Evolutionary conservation across 2,797 vertebrate species (phyloP).

Genomic region (Hemitrygon akajei): DNA sequence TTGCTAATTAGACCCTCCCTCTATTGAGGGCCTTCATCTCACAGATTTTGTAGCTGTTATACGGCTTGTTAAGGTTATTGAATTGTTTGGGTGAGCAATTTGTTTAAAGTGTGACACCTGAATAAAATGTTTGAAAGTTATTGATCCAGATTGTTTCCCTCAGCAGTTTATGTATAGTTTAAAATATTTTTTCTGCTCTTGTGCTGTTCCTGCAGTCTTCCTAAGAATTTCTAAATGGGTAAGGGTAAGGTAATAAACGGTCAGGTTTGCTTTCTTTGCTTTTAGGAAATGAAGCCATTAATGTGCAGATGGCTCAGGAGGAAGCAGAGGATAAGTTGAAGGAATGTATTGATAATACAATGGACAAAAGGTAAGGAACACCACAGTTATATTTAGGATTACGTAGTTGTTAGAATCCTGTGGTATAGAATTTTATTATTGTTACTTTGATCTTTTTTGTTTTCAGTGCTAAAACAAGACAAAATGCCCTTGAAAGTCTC

Average conservation of each 20-base stretch:
- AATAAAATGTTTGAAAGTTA: too few relatives aligned
- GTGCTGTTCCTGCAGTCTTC: neutral
- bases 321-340: constrained; percentile 84
- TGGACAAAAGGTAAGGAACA: constrained; percentile 74
- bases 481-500: constrained; percentile 72
- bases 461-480: constrained; percentile 66
- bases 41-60: neutral
- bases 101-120: too few relatives aligned
- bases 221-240: neutral
- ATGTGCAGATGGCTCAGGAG: constrained; percentile 77
- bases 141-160: too few relatives aligned
- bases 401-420: neutral
- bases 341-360: constrained; percentile 79
- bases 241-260: neutral
- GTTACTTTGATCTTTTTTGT: rapidly evolving
- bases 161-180: neutral
- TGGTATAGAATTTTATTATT: neutral
- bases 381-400: neutral
- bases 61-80: too few relatives aligned
- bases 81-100: too few relatives aligned
- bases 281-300: constrained; percentile 67
- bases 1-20: neutral
- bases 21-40: neutral
- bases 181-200: neutral
- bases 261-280: neutral